phyloP scores from a whole-genome alignment of 2,113 vertebrate genomes.

The Dipodomys stephensi region DNA sequence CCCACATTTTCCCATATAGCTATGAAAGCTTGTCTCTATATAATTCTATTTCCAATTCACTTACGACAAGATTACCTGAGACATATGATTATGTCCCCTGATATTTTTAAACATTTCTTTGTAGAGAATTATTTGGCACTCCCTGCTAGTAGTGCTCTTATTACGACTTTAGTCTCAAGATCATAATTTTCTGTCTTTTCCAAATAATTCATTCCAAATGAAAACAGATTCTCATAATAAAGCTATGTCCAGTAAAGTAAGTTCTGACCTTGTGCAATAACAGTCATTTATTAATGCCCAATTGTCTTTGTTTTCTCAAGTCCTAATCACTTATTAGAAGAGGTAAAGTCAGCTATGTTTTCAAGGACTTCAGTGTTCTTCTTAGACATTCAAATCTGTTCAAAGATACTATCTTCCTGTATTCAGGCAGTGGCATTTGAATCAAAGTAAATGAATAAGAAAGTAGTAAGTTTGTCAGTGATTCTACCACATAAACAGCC shows the following conservation, averaged over 20 bases:
- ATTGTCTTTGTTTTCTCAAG: neutral
- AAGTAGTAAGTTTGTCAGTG: neutral
- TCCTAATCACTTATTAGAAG: neutral
- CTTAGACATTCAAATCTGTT: neutral
- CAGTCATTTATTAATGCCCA: neutral
- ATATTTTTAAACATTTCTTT: neutral
- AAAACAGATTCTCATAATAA: neutral
- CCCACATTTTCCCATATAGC: neutral
- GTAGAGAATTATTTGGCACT: neutral
- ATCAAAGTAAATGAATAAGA: neutral
- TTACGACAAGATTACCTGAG: neutral
- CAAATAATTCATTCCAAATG: slow-evolving; percentile 17
- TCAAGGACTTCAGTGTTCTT: neutral
- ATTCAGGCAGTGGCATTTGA: neutral
- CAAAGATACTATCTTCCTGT: neutral
- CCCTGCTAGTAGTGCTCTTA: neutral
- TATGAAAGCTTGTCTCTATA: neutral
- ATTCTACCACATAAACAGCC: neutral
- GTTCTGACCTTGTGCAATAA: neutral
- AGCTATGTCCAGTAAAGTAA: neutral
- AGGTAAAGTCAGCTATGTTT: neutral
- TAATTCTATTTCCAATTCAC: neutral
- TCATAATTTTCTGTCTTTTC: neutral
- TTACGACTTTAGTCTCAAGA: neutral
- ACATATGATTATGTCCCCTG: neutral